Evolutionary conservation across 2,888 invertebrate species (phyloP).

Genomic region (Antheraea yamamai): DNA sequence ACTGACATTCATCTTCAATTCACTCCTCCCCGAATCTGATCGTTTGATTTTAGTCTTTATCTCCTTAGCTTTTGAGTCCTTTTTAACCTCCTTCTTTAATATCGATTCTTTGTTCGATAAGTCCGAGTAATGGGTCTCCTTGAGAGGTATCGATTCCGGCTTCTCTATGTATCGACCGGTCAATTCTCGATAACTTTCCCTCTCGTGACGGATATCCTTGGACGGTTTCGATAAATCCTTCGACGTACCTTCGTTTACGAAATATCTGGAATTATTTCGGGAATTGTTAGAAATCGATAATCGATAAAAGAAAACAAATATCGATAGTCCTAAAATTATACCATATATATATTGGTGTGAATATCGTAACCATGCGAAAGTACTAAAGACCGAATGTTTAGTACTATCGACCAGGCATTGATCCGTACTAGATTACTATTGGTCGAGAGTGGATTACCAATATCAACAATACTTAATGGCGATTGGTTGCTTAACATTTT

Average conservation of each 20-base stretch:
- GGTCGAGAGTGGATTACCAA: too few relatives aligned
- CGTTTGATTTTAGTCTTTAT: slow-evolving; percentile 73
- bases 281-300: background rate
- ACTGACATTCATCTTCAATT: slow-evolving; percentile 66
- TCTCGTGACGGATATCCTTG: slow-evolving; percentile 75
- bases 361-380: background rate
- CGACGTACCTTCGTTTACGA: slow-evolving; percentile 69
- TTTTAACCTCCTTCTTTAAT: slow-evolving; percentile 60
- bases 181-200: slow-evolving; percentile 74
- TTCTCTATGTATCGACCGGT: slow-evolving; percentile 75
- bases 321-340: background rate
- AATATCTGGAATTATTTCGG: slow-evolving; percentile 53
- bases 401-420: too few relatives aligned
- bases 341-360: background rate
- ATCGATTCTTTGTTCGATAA: slow-evolving; percentile 60
- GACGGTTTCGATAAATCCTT: slow-evolving; percentile 74
- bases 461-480: too few relatives aligned
- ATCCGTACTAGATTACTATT: too few relatives aligned
- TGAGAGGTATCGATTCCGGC: slow-evolving; percentile 59
- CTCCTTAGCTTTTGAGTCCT: slow-evolving; percentile 64
- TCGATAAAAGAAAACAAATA: background rate
- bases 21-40: slow-evolving; percentile 69
- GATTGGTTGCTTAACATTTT: too few relatives aligned
- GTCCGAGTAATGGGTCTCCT: slow-evolving; percentile 67
- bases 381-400: too few relatives aligned